phyloP scores from a whole-genome alignment of 2,797 vertebrate genomes.

The Halcyon smyrnensis region DNA sequence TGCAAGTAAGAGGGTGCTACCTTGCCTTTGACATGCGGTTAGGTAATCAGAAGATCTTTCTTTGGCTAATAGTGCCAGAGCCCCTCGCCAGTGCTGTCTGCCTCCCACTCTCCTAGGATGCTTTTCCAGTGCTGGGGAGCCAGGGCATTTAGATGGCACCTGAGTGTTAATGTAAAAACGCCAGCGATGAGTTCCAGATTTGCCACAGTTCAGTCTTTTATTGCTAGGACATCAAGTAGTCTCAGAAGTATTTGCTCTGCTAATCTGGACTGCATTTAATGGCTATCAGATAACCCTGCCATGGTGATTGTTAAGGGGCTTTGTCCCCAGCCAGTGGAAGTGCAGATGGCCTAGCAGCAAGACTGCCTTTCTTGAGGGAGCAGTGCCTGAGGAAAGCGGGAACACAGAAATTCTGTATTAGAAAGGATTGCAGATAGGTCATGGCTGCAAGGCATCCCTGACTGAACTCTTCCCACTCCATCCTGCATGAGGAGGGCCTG shows the following conservation, averaged over 20 bases:
- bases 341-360: not conserved
- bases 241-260: slow-evolving; percentile 47
- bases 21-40: not conserved
- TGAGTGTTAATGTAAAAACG: not conserved
- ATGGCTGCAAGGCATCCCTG: not conserved
- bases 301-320: not conserved
- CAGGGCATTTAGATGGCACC: not conserved
- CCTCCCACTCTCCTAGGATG: rapidly evolving
- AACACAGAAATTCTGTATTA: not conserved
- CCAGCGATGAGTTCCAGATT: slow-evolving; percentile 8
- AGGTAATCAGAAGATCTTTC: not conserved
- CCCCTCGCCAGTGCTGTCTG: rapidly evolving
- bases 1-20: not conserved
- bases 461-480: not conserved
- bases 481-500: not conserved
- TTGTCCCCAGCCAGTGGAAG: not conserved
- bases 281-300: slow-evolving; percentile 43
- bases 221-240: slow-evolving; percentile 8
- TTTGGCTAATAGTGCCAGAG: not conserved
- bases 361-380: not conserved
- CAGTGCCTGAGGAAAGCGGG: not conserved
- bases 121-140: not conserved
- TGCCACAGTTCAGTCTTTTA: not conserved
- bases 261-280: slow-evolving; percentile 65
- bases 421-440: not conserved